Conservation (phyloP, 2,113 vertebrate species). For the Chaetops frenatus region DNA sequence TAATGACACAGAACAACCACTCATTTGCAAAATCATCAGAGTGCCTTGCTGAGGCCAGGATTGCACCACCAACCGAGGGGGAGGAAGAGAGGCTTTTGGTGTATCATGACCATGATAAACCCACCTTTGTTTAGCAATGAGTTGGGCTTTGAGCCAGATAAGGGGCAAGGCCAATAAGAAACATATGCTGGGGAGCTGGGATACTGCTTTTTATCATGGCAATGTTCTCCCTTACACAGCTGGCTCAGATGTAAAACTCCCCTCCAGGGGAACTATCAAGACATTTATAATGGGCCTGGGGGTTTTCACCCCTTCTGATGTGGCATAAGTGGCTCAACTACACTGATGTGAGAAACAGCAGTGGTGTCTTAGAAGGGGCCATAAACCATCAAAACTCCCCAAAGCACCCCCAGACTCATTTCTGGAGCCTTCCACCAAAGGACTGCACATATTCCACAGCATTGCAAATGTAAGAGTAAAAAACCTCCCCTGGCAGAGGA, state of each 20-base stretch:
- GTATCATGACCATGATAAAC: background rate
- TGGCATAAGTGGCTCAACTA: background rate
- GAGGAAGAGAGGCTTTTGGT: background rate
- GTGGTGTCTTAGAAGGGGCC: background rate
- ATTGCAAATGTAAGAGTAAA: background rate
- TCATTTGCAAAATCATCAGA: background rate
- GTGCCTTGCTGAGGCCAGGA: background rate
- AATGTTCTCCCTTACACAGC: background rate
- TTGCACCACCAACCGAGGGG: fast-evolving
- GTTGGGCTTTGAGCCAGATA: background rate
- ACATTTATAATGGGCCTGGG: too few relatives aligned
- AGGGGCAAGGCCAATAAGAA: background rate
- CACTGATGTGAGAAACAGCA: background rate
- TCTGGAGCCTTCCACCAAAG: background rate
- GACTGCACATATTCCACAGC: background rate
- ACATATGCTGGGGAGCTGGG: background rate
- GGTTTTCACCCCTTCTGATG: background rate
- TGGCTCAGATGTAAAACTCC: background rate
- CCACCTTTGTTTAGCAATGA: background rate
- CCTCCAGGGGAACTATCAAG: too few relatives aligned
- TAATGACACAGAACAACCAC: background rate
- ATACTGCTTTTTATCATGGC: background rate
- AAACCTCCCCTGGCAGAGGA: background rate
- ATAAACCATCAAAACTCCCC: background rate
- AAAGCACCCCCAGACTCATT: background rate